Evolutionary conservation across 2,113 vertebrate species (phyloP), one percentile per base, ranked within the genome.

Genomic region (Hypocryptadius cinnamomeus): DNA sequence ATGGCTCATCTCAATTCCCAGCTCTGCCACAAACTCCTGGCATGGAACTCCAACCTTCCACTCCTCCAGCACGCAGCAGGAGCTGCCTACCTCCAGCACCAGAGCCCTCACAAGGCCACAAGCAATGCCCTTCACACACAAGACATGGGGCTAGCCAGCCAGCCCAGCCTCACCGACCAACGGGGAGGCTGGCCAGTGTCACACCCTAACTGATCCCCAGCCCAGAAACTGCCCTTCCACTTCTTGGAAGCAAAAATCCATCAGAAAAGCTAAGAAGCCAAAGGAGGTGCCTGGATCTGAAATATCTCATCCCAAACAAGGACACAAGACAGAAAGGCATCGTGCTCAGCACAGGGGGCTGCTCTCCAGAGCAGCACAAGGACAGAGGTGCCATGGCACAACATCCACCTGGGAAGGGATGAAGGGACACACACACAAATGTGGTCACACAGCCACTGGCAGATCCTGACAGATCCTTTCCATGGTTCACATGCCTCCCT

Each of bases 91-190:
- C n/a, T 50, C 50, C 5, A 1, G 42, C 66, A 65, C 13, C 0
- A 85, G 42, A 25, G 14, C 13, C 63, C 45, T 80, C 9, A 3
- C 16, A n/a, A 22, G 17, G 1, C 53, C 37, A 1, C 8, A 27
- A 68, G 23, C 8, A 1, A 66, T 7, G 15, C 47, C 42, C 66
- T 79, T 68, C 57, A 51, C 18, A 39, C 3, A 1, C 0, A 1
- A 39, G 44, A 50, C 1, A 0, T 2, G 19, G 40, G 68, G n/a
- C 51, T 33, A 54, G 60, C 19, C 0, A 0, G 74, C 15, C 77
- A 66, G 48, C 48, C 59, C 24, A 28, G 50, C 45, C 77, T 51
- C 3, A 0, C 11, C 6, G 2, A 15, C 31, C 6, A 1, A 8
- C 0, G 0, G 54, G 27, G 56, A 40, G 35, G 18, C 16, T 25